Conservation (phyloP, 2,797 vertebrate species). For the Schizopygopsis malacanthus region DNA sequence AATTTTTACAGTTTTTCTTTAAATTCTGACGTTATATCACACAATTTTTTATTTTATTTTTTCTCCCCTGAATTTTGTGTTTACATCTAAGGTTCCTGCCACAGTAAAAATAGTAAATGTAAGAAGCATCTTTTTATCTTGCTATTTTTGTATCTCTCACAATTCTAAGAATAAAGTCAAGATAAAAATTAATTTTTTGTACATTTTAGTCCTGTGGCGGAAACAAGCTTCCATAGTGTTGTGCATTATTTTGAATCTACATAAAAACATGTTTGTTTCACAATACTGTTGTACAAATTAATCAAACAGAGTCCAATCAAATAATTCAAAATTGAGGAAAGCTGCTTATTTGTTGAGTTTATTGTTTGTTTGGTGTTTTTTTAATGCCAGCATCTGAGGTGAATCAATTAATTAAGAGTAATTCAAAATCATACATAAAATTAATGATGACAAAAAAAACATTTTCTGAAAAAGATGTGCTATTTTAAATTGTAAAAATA, state of each 20-base stretch:
- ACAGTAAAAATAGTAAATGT: background rate
- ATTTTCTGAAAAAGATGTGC: background rate
- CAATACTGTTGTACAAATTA: background rate
- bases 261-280: background rate
- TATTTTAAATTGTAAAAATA: background rate
- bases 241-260: background rate
- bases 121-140: background rate
- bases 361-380: too few species aligned
- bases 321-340: background rate
- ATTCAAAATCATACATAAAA: background rate
- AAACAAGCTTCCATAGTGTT: background rate
- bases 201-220: background rate
- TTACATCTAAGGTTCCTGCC: too few species aligned
- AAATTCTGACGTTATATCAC: background rate
- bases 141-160: background rate
- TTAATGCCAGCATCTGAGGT: too few species aligned
- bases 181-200: too few species aligned
- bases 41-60: background rate
- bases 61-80: too few species aligned
- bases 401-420: background rate
- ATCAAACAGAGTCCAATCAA: background rate
- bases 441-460: background rate
- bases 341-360: too few species aligned
- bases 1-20: background rate
- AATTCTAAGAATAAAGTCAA: background rate